phyloP scores from a whole-genome alignment of 2,113 vertebrate genomes.

The Myotis brandtii region DNA sequence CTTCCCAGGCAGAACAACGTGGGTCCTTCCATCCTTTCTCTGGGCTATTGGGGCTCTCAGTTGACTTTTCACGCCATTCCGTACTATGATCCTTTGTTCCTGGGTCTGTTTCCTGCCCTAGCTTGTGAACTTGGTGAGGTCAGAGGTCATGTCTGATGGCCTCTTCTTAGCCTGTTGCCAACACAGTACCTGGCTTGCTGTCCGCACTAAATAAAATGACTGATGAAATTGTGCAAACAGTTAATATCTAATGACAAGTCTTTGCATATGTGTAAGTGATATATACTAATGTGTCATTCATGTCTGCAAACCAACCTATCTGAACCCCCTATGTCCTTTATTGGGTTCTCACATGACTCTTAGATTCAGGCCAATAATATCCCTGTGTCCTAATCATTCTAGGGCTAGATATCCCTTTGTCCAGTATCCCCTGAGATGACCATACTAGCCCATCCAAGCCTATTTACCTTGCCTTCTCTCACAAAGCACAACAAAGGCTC shows the following conservation, averaged over 20 bases:
- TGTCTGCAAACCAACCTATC: background rate
- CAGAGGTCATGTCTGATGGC: background rate
- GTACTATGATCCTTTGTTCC: background rate
- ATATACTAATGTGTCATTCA: background rate
- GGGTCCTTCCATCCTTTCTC: background rate
- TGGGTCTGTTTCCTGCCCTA: background rate
- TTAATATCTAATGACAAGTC: background rate
- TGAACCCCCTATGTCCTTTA: background rate
- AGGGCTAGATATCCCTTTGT: background rate
- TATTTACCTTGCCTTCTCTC: background rate
- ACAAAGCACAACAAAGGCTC: background rate
- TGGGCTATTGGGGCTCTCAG: background rate
- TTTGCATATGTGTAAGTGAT: background rate
- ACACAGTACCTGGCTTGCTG: background rate
- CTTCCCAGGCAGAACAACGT: too few relatives aligned
- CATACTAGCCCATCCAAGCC: background rate
- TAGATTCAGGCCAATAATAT: background rate
- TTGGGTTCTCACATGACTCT: background rate
- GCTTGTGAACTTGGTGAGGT: background rate
- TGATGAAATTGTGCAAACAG: background rate
- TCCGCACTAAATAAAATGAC: background rate
- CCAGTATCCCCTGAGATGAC: background rate
- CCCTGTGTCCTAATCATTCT: background rate
- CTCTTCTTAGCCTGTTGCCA: background rate
- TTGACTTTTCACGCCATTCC: background rate